These are phyloP conservation scores for Lottia scabra DNA, from an alignment of 2,888 invertebrate species.

Conservation along the genomic window DNA sequence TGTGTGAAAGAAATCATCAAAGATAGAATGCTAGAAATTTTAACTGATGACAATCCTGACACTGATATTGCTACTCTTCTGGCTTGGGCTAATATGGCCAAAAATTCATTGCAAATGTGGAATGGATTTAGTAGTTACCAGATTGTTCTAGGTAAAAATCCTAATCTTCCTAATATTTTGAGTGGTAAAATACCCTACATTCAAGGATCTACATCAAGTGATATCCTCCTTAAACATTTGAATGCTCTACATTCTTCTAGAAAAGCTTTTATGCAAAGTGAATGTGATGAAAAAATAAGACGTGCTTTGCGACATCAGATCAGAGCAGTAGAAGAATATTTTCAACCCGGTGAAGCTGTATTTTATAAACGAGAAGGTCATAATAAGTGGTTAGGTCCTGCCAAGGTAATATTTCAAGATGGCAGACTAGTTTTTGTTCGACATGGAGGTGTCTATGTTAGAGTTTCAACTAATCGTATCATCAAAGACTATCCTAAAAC, in stretches of 20 bases:
- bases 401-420: background rate
- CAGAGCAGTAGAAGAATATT: background rate
- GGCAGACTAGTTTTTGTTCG: background rate
- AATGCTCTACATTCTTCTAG: background rate
- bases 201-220: background rate
- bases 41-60: conserved; percentile 3
- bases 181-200: background rate
- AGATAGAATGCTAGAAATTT: conserved; percentile 18
- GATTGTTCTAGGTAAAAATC: conserved; percentile 1
- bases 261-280: background rate
- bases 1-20: background rate
- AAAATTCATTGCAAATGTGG: conserved; percentile 8
- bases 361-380: background rate
- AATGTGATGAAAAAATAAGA: background rate
- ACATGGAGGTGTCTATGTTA: background rate
- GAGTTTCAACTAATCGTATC: background rate
- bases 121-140: conserved; percentile 7
- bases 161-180: background rate
- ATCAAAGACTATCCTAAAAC: background rate
- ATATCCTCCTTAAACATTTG: background rate
- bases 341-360: background rate
- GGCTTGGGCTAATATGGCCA: conserved; percentile 20
- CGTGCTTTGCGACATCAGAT: background rate
- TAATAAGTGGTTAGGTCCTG: background rate
- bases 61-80: conserved; percentile 2